Evolutionary conservation across 2,113 vertebrate genomes (phyloP), one percentile per base, ranked within the genome.

Genomic region (Varanus salvator): DNA sequence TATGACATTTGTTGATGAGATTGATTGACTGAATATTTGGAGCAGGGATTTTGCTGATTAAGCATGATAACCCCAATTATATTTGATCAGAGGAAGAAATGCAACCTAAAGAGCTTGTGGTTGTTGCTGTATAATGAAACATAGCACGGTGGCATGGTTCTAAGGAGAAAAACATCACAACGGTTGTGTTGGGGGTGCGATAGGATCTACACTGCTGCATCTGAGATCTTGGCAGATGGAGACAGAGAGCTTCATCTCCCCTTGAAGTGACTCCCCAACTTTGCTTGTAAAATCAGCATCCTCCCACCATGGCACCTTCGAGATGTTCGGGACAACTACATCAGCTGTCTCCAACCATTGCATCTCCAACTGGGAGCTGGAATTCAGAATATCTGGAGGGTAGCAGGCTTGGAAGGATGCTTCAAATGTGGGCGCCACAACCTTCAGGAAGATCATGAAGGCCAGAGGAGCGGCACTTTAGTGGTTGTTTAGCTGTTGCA

Each of bases 51-150:
- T 85, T 80, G 89, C 5, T n/a, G 72, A 71, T 3, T 50, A 78
- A 34, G 44, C 85, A 38, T 85, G 91, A 89, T 1, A 87, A 23
- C 66, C 75, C 75, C 88, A 90, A 85, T 85, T 89, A 89, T 78
- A 85, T 80, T 38, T 57, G 31, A 85, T 68, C 60, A 82, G 72
- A 88, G n/a, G 48, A 54, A 85, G n/a, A 38, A 21, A 76, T 77
- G 64, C 29, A 38, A 72, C 50, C 72, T 17, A 85, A 71, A 69
- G n/a, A 19, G 50, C 19, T 78, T 78, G 57, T 80, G 15, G 4
- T n/a, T 85, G 34, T 21, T 31, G 74, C 8, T 23, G 25, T 54
- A 21, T 69, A 34, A 21, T 68, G 80, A 2, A 38, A 27, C 8
- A 44, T 14, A 81, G 54, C 74, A 52, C 44, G 27, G n/a, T 60